These are phyloP conservation scores for Tryphoninae sp. DNA, from an alignment of 2,888 invertebrate species.

Conservation along the genomic window DNA sequence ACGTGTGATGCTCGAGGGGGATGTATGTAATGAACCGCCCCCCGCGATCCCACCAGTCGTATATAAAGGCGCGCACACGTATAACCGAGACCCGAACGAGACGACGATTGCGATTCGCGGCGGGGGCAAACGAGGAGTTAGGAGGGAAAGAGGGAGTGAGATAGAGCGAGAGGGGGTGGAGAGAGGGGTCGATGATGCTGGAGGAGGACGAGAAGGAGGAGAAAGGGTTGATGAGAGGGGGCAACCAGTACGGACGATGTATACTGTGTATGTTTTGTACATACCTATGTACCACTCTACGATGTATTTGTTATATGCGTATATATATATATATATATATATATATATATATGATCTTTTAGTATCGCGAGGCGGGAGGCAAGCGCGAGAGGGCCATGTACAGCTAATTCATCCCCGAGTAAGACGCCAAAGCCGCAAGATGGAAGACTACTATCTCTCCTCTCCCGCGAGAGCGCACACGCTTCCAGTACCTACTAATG, in stretches of 20 bases:
- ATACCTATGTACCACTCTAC: slow-evolving; percentile 60
- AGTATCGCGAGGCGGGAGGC: slow-evolving; percentile 63
- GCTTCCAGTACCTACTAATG: slow-evolving; percentile 30
- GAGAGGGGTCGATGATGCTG: slow-evolving; percentile 65
- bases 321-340: slow-evolving; percentile 53
- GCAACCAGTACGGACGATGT: slow-evolving; percentile 34
- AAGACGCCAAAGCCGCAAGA: slow-evolving; percentile 75
- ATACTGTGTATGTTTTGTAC: slow-evolving; percentile 17
- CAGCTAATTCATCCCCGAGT: slow-evolving; percentile 74
- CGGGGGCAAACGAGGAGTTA: slow-evolving; percentile 51
- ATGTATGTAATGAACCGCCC: slow-evolving; percentile 70
- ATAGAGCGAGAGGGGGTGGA: slow-evolving; percentile 50
- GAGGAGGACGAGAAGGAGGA: slow-evolving; percentile 60
- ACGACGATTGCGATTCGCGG: slow-evolving; percentile 52
- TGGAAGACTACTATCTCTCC: slow-evolving; percentile 72
- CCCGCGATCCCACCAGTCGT: slow-evolving; percentile 13
- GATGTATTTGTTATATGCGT: slow-evolving; percentile 69
- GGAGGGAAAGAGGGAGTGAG: slow-evolving; percentile 39
- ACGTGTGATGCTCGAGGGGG: slow-evolving; percentile 63
- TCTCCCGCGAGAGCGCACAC: slow-evolving; percentile 33
- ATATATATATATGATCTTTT: slow-evolving; percentile 8
- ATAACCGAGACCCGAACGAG: slow-evolving; percentile 45
- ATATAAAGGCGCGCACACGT: slow-evolving; percentile 46
- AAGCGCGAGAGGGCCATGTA: slow-evolving; percentile 66
- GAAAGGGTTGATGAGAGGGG: slow-evolving; percentile 54